Conservation (phyloP, 2,113 vertebrate species). For the Piliocolobus tephrosceles region DNA sequence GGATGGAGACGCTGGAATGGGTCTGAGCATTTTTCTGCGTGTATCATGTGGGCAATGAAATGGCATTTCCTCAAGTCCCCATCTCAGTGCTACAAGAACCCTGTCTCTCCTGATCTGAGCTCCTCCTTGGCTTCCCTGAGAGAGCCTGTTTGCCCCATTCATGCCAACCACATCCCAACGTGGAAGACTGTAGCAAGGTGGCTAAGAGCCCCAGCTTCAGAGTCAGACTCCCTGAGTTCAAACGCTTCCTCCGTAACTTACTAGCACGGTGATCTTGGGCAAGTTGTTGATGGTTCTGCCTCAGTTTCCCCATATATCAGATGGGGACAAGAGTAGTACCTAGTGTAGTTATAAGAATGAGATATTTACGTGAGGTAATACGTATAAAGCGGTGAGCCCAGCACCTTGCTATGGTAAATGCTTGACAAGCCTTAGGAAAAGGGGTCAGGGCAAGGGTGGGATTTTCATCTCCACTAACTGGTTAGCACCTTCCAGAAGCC, state of each 20-base stretch:
- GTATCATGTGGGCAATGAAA: too few relatives aligned
- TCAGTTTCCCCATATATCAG: neutral
- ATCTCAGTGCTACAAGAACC: neutral
- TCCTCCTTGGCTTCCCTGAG: neutral
- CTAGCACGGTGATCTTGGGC: too few relatives aligned
- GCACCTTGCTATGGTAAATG: neutral
- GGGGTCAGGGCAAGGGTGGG: neutral
- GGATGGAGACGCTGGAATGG: too few relatives aligned
- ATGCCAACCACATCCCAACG: neutral
- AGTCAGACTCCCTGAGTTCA: constrained; percentile 1
- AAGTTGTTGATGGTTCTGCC: neutral
- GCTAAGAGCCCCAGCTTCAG: neutral
- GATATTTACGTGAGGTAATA: neutral
- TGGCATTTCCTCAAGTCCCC: neutral
- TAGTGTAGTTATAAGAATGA: neutral
- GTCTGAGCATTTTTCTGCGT: neutral
- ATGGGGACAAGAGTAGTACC: neutral
- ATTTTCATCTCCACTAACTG: neutral
- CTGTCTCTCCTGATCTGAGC: neutral
- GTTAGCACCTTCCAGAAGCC: neutral
- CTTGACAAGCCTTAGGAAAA: neutral
- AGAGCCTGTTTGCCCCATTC: neutral
- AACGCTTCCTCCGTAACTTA: neutral
- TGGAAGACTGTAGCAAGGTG: neutral
- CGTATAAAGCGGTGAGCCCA: neutral